phyloP scores from a whole-genome alignment of 2,797 vertebrate genomes.

The Octomys mimax region DNA sequence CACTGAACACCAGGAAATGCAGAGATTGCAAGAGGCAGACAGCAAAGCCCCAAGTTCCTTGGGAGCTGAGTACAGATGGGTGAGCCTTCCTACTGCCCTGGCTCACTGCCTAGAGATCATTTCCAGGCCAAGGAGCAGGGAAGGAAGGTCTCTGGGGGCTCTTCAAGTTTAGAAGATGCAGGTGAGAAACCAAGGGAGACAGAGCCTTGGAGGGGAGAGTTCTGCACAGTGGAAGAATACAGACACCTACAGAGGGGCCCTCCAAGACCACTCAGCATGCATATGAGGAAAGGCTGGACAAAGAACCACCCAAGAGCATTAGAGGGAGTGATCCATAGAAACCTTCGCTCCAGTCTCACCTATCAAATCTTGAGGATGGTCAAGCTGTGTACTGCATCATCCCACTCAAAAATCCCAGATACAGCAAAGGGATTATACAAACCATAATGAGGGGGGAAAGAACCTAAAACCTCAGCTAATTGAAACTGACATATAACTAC shows the following conservation, averaged over 20 bases:
- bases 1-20: not conserved
- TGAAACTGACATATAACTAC: not conserved
- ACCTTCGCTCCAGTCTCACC: not conserved
- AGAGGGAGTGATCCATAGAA: not conserved
- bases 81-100: not conserved
- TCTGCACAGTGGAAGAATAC: not conserved
- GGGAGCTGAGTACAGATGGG: not conserved
- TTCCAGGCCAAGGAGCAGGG: not conserved
- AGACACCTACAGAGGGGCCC: not conserved
- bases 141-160: not conserved
- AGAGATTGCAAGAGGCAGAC: not conserved
- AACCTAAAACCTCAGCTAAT: not conserved
- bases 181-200: not conserved
- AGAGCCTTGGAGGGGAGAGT: not conserved
- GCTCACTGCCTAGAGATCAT: not conserved
- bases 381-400: not conserved
- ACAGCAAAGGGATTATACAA: not conserved
- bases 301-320: not conserved
- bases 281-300: not conserved
- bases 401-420: not conserved
- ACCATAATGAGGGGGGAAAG: not conserved
- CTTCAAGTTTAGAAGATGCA: not conserved
- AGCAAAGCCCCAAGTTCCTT: not conserved
- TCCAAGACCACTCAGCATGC: rapidly evolving
- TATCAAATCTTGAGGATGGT: not conserved